Base-by-base conservation (phyloP, 2,797 vertebrate genomes). In the Argentina silus region DNA sequence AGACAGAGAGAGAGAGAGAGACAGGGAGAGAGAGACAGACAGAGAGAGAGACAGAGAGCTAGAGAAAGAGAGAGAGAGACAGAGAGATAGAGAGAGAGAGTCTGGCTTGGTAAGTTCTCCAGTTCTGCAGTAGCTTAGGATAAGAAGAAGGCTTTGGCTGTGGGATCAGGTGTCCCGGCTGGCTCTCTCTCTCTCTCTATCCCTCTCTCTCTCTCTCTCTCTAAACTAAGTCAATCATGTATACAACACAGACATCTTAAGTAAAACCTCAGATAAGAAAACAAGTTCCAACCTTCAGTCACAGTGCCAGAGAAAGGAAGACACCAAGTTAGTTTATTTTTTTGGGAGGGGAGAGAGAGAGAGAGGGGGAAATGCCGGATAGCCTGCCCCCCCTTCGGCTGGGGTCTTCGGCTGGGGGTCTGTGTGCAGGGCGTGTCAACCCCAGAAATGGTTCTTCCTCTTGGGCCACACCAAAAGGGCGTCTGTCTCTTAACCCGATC, bases 391-490 rank as follows among this genome's bases (percentile, higher is more conserved):
- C 62, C 14, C n/a, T n/a, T n/a, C n/a, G n/a, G 21, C n/a, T 17
- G 67, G 21, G 23, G 47, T 56, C 53, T 61, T 45, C 72, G 11
- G 67, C 10, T 70, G 19, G 15, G 56, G 27, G n/a, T 68, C 61
- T 75, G 43, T 44, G 56, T 53, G 23, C 47, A 67, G 51, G 11
- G n/a, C 17, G 9, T 5, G 21, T 1, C 23, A 43, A 15, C 21
- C 23, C 17, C 43, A 43, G 27, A 48, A 7, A 51, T 6, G 5
- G 45, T 47, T 14, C 5, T 36, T 42, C 43, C 10, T 63, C 42
- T 72, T 51, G 47, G 55, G 36, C 27, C 9, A 44, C 51, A 63
- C 8, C n/a, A n/a, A 61, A 75, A 78, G 44, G 44, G 44, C 73
- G 17, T 43, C 50, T 70, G 66, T 67, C 68, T 74, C 55, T 66